These are phyloP conservation scores for Limnothrissa miodon DNA, from an alignment of 2,113 vertebrate genomes.

Conservation along the genomic window DNA sequence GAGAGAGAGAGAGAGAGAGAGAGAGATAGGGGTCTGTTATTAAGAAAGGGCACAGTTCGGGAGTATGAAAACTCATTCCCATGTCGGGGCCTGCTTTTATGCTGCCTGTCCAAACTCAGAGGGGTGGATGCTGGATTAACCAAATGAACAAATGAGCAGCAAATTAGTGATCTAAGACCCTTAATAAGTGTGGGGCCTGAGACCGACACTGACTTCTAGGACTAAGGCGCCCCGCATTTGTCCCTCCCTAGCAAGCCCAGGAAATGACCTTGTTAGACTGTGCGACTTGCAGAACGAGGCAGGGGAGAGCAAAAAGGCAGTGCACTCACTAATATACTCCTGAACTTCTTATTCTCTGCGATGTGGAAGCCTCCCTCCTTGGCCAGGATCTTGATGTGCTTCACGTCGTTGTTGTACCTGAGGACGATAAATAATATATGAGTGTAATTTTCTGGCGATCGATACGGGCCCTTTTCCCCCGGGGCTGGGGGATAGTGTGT, in stretches of 20 bases:
- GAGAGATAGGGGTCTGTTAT: neutral
- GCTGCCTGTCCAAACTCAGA: neutral
- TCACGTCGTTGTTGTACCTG: slow-evolving; percentile 99
- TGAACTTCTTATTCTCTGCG: slow-evolving; percentile 97
- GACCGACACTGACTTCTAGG: neutral
- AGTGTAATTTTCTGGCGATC: slow-evolving; percentile 93
- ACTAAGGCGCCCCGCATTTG: neutral
- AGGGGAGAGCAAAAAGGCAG: slow-evolving; percentile 53
- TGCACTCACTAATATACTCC: slow-evolving; percentile 91
- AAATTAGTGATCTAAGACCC: neutral
- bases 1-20: neutral
- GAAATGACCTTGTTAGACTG: slow-evolving; percentile 55
- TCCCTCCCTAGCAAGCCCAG: neutral
- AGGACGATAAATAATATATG: slow-evolving; percentile 88
- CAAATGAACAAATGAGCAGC: neutral
- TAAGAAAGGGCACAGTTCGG: neutral
- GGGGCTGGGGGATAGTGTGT: neutral
- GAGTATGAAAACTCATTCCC: neutral
- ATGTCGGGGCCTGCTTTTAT: neutral
- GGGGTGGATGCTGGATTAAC: neutral
- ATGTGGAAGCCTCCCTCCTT: slow-evolving; percentile 93
- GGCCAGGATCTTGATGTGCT: slow-evolving; percentile 99
- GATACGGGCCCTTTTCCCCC: slow-evolving; percentile 75
- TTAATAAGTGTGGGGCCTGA: neutral
- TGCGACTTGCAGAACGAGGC: slow-evolving; percentile 50